Evolutionary conservation across 2,888 invertebrate species (phyloP).

Genomic region (Drosophila limbata): DNA sequence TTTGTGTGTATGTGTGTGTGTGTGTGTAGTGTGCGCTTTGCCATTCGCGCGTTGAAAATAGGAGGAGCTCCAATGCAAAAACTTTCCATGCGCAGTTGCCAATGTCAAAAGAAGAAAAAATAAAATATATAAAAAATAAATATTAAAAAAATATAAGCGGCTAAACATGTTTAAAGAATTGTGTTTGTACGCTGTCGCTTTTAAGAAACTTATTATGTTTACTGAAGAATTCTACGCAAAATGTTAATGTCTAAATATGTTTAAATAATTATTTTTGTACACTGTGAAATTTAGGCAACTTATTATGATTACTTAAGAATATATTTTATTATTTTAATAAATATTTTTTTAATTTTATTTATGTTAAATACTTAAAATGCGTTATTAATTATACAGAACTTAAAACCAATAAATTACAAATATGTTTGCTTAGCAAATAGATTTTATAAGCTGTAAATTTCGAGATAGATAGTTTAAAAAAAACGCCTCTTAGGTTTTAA

Average conservation of each 20-base stretch:
- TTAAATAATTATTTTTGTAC: neutral
- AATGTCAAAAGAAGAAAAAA: constrained; percentile 30
- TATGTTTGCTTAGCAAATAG: too few species aligned
- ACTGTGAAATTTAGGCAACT: neutral
- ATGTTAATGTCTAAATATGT: too few species aligned
- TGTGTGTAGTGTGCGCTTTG: constrained; percentile 65
- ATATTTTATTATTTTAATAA: neutral
- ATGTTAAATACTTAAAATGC: too few species aligned
- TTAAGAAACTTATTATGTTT: neutral
- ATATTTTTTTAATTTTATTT: neutral
- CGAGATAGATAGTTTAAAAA: too few species aligned
- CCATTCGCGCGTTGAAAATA: constrained; percentile 83
- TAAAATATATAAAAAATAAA: constrained; percentile 29
- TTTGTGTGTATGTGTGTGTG: constrained; percentile 44
- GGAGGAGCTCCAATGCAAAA: constrained; percentile 80
- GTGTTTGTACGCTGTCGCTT: neutral
- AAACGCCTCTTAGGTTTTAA: too few species aligned
- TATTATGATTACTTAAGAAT: neutral
- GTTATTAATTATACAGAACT: neutral
- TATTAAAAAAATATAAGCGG: constrained; percentile 21
- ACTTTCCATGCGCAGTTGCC: constrained; percentile 76
- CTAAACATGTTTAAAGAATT: constrained; percentile 7
- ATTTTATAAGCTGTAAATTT: too few species aligned
- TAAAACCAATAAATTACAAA: neutral
- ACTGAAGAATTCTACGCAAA: neutral